Evolutionary conservation across 2,113 vertebrate species (phyloP).

Genomic region (Apteryx mantelli): DNA sequence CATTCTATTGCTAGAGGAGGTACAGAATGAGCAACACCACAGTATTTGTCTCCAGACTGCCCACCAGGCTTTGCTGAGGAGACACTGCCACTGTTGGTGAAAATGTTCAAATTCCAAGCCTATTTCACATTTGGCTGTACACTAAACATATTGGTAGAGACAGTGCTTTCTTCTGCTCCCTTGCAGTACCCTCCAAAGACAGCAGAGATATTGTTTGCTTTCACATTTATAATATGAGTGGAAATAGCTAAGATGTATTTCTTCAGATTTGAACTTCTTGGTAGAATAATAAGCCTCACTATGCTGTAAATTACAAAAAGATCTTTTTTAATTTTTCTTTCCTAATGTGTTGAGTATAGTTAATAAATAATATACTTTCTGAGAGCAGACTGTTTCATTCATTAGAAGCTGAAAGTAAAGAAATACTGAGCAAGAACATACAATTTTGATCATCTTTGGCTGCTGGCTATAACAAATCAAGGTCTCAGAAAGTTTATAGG

Average conservation of each 20-base stretch:
- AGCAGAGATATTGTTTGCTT: background rate
- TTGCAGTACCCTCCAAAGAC: background rate
- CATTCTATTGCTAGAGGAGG: background rate
- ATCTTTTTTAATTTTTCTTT: background rate
- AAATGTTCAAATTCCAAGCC: background rate
- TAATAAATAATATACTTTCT: background rate
- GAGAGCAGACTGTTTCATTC: background rate
- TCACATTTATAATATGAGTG: background rate
- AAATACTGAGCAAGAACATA: conserved; percentile 4
- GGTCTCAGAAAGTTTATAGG: background rate
- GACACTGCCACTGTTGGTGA: background rate
- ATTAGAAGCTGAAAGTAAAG: background rate
- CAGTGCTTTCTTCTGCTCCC: background rate
- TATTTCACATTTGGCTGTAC: background rate
- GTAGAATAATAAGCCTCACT: background rate
- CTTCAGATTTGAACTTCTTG: background rate
- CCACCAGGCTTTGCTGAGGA: background rate
- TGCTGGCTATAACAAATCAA: background rate
- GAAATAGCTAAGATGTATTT: conserved; percentile 3
- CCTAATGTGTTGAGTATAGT: background rate
- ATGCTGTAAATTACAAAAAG: background rate
- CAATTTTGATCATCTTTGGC: background rate
- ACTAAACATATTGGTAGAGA: background rate
- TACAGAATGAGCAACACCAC: background rate
- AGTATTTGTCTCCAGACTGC: background rate